Evolutionary conservation across 2,888 invertebrate species (phyloP).

Genomic region (Megastigmus dorsalis): DNA sequence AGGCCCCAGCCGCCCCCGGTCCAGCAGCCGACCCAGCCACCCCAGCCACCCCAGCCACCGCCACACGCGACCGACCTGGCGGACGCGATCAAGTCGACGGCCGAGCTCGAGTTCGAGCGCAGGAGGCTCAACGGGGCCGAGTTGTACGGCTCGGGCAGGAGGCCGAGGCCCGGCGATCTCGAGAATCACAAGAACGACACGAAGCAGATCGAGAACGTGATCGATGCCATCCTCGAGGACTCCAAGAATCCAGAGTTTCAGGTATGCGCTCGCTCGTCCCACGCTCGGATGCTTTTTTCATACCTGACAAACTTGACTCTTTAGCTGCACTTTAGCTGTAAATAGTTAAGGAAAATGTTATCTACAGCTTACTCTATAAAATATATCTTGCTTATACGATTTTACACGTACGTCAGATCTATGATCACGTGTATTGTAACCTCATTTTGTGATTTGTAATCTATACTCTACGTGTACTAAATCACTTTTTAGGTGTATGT

Average conservation of each 20-base stretch:
- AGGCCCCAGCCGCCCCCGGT: constrained; percentile 59
- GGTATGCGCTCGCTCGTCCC: constrained; percentile 60
- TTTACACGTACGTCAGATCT: too few relatives aligned
- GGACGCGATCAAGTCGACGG: constrained; percentile 58
- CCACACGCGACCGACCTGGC: constrained; percentile 33
- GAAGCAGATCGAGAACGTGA: constrained; percentile 74
- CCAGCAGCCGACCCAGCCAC: constrained; percentile 64
- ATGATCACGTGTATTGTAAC: too few relatives aligned
- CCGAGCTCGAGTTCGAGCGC: constrained; percentile 62
- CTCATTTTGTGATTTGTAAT: too few relatives aligned
- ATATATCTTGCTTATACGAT: too few relatives aligned
- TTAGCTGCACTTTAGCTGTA: too few relatives aligned
- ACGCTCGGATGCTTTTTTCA: too few relatives aligned
- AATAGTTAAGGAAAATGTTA: too few relatives aligned
- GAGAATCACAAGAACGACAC: constrained; percentile 74
- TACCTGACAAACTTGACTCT: too few relatives aligned
- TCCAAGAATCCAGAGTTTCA: constrained; percentile 74
- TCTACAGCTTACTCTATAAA: too few relatives aligned
- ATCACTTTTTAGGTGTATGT: too few relatives aligned
- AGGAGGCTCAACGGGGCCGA: constrained; percentile 64
- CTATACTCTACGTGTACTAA: too few relatives aligned
- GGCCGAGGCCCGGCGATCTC: constrained; percentile 72
- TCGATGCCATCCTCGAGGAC: constrained; percentile 72
- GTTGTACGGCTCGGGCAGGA: constrained; percentile 65
- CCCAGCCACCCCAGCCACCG: constrained; percentile 49